Conservation (phyloP, 2,797 vertebrate genomes). For the Heterohyrax brucei region DNA sequence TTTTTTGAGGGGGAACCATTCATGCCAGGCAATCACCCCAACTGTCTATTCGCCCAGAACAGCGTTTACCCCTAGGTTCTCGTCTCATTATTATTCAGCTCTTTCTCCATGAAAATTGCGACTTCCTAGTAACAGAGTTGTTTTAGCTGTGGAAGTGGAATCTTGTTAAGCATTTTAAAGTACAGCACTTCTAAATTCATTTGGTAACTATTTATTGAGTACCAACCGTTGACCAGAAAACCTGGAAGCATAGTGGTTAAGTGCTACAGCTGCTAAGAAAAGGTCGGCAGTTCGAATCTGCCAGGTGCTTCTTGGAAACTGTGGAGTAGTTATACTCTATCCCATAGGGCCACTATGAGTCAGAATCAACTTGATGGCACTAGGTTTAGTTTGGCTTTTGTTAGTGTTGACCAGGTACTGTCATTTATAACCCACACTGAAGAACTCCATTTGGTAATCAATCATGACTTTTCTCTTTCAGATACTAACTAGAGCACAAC, state of each 20-base stretch:
- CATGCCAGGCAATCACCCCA: not conserved
- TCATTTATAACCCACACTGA: constrained; percentile 61
- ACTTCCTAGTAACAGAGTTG: constrained; percentile 73
- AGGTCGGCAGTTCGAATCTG: too few relatives aligned
- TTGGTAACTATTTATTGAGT: constrained; percentile 65
- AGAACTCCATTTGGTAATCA: constrained; percentile 57
- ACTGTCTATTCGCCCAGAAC: not conserved
- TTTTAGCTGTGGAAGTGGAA: constrained; percentile 62
- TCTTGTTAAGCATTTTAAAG: constrained; percentile 72
- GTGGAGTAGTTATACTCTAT: too few relatives aligned
- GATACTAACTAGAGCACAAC: constrained; percentile 45
- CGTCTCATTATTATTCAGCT: constrained; percentile 63
- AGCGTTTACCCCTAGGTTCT: not conserved
- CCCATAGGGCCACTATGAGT: too few relatives aligned
- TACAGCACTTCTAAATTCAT: constrained; percentile 67
- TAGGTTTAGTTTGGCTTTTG: too few relatives aligned
- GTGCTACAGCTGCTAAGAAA: too few relatives aligned
- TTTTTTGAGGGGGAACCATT: not conserved
- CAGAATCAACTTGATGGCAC: too few relatives aligned
- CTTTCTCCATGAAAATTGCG: constrained; percentile 19
- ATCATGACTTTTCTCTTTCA: constrained; percentile 52
- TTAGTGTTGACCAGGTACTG: not conserved
- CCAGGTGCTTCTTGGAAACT: too few relatives aligned
- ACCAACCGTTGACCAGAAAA: not conserved
- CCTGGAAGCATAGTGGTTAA: too few relatives aligned